phyloP scores from a whole-genome alignment of 2,113 vertebrate species.

The Tricholaema leucomelas region DNA sequence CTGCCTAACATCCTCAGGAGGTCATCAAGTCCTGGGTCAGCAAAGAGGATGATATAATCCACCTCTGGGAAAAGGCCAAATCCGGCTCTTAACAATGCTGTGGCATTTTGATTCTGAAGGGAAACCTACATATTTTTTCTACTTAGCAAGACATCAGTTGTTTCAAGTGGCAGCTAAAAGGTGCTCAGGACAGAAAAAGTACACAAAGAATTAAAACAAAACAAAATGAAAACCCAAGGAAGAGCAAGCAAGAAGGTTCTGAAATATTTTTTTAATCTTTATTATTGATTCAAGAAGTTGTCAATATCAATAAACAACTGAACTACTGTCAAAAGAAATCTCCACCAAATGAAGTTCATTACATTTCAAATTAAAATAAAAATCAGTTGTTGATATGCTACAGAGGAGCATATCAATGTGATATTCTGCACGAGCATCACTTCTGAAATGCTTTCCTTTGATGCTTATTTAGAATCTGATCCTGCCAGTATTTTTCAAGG shows the following conservation, averaged over 20 bases:
- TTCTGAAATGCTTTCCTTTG: neutral
- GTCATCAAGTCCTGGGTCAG: neutral
- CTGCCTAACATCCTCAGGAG: neutral
- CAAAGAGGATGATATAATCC: neutral
- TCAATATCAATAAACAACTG: neutral
- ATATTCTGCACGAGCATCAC: neutral
- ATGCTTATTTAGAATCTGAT: neutral
- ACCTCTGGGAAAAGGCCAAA: neutral
- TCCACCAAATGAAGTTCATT: neutral
- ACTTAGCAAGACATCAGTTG: neutral
- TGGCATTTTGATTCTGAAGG: neutral
- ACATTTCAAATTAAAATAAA: neutral
- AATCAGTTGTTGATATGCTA: neutral
- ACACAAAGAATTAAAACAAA: rapidly evolving
- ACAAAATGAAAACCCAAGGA: neutral
- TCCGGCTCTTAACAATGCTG: neutral
- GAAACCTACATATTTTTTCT: neutral
- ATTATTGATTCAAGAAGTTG: neutral
- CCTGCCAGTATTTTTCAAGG: neutral
- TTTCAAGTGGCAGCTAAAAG: neutral
- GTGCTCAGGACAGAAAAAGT: neutral
- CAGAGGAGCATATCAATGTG: neutral
- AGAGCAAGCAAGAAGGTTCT: neutral
- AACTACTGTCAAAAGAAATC: neutral
- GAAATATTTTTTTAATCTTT: neutral